A percentile compares a stretch with the other conserved stretches of the same genome.
phyloP scores from a whole-genome alignment of 2,113 vertebrate genomes.

The Hippocampus zosterae region DNA sequence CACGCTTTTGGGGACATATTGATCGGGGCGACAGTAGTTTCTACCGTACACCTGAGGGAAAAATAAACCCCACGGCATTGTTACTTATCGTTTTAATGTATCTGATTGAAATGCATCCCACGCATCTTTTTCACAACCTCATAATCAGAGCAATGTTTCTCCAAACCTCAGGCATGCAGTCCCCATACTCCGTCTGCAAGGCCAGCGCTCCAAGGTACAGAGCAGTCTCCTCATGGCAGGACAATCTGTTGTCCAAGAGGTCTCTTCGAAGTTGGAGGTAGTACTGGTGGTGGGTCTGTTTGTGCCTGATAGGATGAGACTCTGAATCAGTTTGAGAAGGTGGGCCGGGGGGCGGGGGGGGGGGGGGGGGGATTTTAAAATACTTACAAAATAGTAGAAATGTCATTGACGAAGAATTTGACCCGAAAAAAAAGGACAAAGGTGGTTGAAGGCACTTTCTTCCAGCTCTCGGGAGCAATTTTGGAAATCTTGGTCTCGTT shows the following conservation, averaged over 20 bases:
- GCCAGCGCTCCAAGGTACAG: conserved; percentile 81
- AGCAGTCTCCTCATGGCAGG: conserved; percentile 77
- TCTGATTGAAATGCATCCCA: background rate
- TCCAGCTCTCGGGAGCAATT: conserved; percentile 84
- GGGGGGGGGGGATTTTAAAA: background rate
- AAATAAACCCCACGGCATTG: background rate
- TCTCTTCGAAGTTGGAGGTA: conserved; percentile 90
- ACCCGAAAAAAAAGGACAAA: conserved; percentile 84
- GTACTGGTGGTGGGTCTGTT: conserved; percentile 81
- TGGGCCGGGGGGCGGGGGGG: no score
- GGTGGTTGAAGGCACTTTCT: conserved; percentile 75
- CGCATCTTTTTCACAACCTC: background rate
- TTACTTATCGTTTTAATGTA: background rate
- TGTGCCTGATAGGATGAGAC: conserved; percentile 66
- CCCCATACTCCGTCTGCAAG: conserved; percentile 82
- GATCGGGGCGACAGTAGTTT: conserved; percentile 80
- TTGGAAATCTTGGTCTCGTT: conserved; percentile 82
- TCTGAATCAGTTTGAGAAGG: background rate
- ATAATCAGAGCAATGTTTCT: background rate
- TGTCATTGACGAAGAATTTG: conserved; percentile 82
- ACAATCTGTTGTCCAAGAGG: conserved; percentile 80
- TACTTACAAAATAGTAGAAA: conserved; percentile 80
- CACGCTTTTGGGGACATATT: conserved; percentile 79
- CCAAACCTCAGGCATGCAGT: conserved; percentile 76
- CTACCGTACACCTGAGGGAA: conserved; percentile 70